Evolutionary conservation across 2,113 vertebrate genomes (phyloP), one percentile per base, ranked within the genome.

Genomic region (Dipodomys spectabilis): DNA sequence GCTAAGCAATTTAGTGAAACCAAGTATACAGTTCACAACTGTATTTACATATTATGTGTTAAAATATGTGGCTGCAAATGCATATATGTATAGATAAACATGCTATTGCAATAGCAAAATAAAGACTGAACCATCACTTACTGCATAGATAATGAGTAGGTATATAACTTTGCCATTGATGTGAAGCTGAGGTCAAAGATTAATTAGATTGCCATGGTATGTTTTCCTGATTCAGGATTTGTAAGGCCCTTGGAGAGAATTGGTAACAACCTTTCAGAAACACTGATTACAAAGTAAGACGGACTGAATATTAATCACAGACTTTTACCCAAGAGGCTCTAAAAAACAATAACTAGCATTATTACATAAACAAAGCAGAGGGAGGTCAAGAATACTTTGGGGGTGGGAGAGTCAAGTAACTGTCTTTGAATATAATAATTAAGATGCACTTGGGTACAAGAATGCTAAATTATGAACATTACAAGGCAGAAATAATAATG

Each of bases 251-350:
- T 95, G 2, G 97, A 98, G 98, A 98, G 97, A 95, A 97, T 98
- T 97, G 97, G 96, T 97, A 98, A 98, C 96, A 98, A 96, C 94
- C 97, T 98, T 98, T 98, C 97, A 98, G 95, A 98, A 97, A 96
- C 94, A 97, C 98, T 98, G 98, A 99, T 99, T 98, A 97, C 97
- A 98, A 93, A 97, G 94, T 78, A 96, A 97, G 94, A 97, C 78
- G 97, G 93, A 97, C 89, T 98, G 98, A 97, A 98, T 99, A 97
- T 98, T 98, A 99, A 98, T 93, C 97, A 96, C 94, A 97, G 93
- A 79, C 95, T 95, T 95, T 96, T 90, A 96, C 97, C 94, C 97
- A 88, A 85, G 95, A 62, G 23, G 16, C 44, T 60, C 18, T 7
- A 0, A 74, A n/a, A 87, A 53, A 85, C 69, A 75, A 97, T 96